A percentile compares a stretch with the other conserved stretches of the same genome.
Evolutionary conservation across 2,113 vertebrate genomes (phyloP).

Genomic region (Muntiacus muntjak): DNA sequence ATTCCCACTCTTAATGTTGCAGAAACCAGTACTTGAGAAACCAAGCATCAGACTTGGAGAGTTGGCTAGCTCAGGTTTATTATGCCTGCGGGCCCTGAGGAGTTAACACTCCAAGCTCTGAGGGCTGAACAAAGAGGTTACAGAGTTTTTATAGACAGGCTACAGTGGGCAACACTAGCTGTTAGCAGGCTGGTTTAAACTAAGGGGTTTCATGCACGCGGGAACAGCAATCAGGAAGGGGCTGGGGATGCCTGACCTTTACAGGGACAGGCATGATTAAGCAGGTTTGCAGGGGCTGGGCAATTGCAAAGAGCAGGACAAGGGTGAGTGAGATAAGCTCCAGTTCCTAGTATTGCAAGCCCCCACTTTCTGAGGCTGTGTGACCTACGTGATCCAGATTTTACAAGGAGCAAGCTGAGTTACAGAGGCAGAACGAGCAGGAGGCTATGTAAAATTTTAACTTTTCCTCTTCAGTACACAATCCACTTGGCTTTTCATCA

Average conservation of each 20-base stretch:
- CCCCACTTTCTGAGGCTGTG: not conserved
- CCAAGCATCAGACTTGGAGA: not conserved
- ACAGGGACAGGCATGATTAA: not conserved
- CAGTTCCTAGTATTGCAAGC: not conserved
- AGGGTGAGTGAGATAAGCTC: not conserved
- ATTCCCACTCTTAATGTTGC: not conserved
- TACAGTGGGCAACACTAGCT: not conserved
- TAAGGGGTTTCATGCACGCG: not conserved
- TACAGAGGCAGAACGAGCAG: not conserved
- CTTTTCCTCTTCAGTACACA: not conserved
- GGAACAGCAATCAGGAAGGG: not conserved
- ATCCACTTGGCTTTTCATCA: accelerated
- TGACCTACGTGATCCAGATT: not conserved
- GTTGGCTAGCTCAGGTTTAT: not conserved
- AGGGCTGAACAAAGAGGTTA: not conserved
- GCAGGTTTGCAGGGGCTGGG: not conserved
- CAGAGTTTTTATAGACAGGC: not conserved
- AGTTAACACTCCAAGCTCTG: not conserved
- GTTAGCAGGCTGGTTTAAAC: not conserved
- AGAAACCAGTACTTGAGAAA: not conserved
- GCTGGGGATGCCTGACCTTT: not conserved
- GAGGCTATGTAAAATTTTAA: not conserved
- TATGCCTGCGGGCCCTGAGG: not conserved
- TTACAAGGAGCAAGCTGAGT: not conserved
- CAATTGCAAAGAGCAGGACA: not conserved